Conservation (phyloP, 2,888 invertebrate species). For the Dolichomitus sp. region DNA sequence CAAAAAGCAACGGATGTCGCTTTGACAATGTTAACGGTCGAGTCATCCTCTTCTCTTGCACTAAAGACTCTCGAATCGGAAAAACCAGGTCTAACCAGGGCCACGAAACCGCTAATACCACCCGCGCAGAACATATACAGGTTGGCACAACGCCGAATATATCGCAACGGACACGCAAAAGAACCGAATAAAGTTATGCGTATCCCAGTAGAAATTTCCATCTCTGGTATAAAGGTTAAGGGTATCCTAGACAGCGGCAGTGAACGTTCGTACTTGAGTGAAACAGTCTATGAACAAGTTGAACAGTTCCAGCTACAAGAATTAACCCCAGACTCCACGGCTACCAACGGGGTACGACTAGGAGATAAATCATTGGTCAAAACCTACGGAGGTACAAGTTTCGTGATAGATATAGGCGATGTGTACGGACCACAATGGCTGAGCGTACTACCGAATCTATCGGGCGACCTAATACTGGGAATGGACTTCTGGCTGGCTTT, state of each 20-base stretch:
- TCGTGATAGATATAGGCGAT: conserved; percentile 32
- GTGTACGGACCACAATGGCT: too few species aligned
- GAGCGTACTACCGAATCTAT: conserved; percentile 20
- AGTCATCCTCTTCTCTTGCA: too few species aligned
- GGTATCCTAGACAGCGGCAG: conserved; percentile 46
- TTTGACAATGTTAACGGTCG: too few species aligned
- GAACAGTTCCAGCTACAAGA: conserved; percentile 23
- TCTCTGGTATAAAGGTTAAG: conserved; percentile 34
- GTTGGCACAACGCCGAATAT: conserved; percentile 3
- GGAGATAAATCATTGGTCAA: conserved; percentile 23
- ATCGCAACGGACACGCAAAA: background rate
- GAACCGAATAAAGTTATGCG: conserved; percentile 36
- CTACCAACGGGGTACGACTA: conserved; percentile 7
- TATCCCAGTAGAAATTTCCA: conserved; percentile 37
- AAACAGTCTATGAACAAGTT: background rate
- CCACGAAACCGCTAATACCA: background rate
- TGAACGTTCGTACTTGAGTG: conserved; percentile 30
- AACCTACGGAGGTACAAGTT: conserved; percentile 28
- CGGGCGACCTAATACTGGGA: conserved; percentile 36
- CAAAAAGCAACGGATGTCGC: too few species aligned
- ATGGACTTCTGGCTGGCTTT: conserved; percentile 58
- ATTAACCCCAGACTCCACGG: conserved; percentile 9
- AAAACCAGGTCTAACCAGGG: too few species aligned
- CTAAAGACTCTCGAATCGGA: too few species aligned
- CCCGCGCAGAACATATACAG: background rate